Conservation (phyloP, 2,113 vertebrate species). For the Poeciliopsis occidentalis region DNA sequence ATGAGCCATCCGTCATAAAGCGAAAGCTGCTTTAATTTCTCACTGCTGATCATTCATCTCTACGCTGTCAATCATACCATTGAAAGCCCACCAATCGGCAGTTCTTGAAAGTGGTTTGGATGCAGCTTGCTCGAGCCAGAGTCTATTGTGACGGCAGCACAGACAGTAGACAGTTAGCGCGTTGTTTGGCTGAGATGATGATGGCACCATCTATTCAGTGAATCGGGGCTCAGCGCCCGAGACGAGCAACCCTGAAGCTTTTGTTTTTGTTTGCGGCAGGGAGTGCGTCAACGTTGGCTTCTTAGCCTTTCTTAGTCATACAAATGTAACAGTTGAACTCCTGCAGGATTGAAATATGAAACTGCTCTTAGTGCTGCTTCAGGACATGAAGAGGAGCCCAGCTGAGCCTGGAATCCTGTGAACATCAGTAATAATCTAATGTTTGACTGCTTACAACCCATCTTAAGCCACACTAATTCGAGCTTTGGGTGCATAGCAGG, state of each 20-base stretch:
- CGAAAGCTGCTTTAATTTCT: background rate
- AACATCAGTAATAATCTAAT: conserved; percentile 11
- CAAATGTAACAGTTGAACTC: background rate
- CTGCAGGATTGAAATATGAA: background rate
- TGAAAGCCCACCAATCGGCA: background rate
- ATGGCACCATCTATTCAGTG: conserved; percentile 62
- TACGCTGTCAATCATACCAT: background rate
- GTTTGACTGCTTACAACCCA: conserved; percentile 9
- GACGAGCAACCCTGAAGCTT: conserved; percentile 12
- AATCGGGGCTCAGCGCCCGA: conserved; percentile 36
- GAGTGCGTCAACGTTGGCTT: background rate
- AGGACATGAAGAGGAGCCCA: conserved; percentile 3
- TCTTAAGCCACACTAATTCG: conserved; percentile 30
- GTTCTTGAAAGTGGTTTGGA: background rate
- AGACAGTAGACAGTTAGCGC: conserved; percentile 57
- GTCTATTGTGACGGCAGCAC: conserved; percentile 47
- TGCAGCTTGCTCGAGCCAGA: background rate
- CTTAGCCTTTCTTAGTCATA: too few species aligned
- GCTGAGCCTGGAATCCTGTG: conserved; percentile 13
- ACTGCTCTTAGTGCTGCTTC: background rate
- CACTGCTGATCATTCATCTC: background rate
- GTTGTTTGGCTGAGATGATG: conserved; percentile 63
- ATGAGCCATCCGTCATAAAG: background rate
- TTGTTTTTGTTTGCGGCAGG: conserved; percentile 29
- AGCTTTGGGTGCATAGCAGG: conserved; percentile 25